phyloP scores from a whole-genome alignment of 2,888 invertebrate genomes.

The Spisula subtruncata region DNA sequence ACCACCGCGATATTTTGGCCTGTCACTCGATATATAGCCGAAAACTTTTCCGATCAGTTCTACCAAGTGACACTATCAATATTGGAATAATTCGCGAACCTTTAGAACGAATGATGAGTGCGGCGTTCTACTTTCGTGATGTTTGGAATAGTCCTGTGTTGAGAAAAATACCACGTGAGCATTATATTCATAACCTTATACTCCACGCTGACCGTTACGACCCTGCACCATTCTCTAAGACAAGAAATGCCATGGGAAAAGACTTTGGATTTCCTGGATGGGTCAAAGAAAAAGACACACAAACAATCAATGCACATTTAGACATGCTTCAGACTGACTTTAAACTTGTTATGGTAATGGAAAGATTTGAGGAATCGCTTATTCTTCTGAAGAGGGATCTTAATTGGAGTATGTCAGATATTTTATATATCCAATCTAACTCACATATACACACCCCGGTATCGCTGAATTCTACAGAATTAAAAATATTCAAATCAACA shows the following conservation, averaged over 20 bases:
- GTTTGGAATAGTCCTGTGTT: constrained; percentile 36
- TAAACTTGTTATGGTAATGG: constrained; percentile 53
- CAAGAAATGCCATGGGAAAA: constrained; percentile 60
- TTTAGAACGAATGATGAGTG: constrained; percentile 63
- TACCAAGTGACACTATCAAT: constrained; percentile 65
- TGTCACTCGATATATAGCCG: constrained; percentile 65
- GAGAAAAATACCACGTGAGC: constrained; percentile 37
- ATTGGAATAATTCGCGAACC: constrained; percentile 74
- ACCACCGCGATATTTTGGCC: constrained; percentile 70
- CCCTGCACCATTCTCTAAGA: constrained; percentile 47
- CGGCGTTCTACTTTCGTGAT: constrained; percentile 61
- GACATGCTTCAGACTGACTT: constrained; percentile 44
- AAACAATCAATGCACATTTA: constrained; percentile 20
- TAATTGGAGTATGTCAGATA: constrained; percentile 52
- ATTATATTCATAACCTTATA: constrained; percentile 54
- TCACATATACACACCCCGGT: constrained; percentile 37
- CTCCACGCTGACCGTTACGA: constrained; percentile 54
- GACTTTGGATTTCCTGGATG: constrained; percentile 63
- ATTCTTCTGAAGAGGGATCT: constrained; percentile 55
- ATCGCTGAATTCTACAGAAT: constrained; percentile 23
- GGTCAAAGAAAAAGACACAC: background rate
- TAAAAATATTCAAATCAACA: constrained; percentile 43
- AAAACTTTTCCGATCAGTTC: constrained; percentile 49
- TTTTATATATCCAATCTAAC: constrained; percentile 54
- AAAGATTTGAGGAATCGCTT: constrained; percentile 58